Percentiles rank a stretch among this genome's conserved stretches.
phyloP scores from a whole-genome alignment of 2,113 vertebrate genomes.

The Corythaixoides concolor region DNA sequence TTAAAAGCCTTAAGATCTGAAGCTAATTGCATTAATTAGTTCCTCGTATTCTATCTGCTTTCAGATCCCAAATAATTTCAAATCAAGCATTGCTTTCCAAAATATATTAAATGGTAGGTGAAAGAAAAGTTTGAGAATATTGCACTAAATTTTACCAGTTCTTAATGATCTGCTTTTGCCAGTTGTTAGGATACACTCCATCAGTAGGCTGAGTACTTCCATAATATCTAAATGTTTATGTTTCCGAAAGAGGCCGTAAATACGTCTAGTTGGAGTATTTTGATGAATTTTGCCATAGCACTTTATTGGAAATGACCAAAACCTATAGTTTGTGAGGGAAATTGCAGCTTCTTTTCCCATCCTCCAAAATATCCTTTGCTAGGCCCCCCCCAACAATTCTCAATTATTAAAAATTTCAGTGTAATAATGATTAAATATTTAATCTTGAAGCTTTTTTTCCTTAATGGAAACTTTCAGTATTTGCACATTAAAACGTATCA shows the following conservation, averaged over 20 bases:
- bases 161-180: neutral
- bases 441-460: neutral
- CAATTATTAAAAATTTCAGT: neutral
- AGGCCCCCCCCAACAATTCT: neutral
- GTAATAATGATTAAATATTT: neutral
- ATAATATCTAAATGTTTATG: neutral
- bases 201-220: neutral
- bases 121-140: neutral
- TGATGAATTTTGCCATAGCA: neutral
- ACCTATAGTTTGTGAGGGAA: neutral
- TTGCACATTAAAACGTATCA: fast-evolving
- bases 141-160: neutral
- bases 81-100: neutral
- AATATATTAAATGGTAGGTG: neutral
- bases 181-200: neutral
- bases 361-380: neutral
- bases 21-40: neutral
- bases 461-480: neutral
- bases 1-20: neutral
- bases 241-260: neutral
- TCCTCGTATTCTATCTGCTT: neutral
- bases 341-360: neutral
- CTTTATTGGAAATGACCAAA: neutral
- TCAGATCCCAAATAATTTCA: neutral
- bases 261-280: neutral